Evolutionary conservation across 2,113 vertebrate species (phyloP).

Genomic region (Parotia lawesii): DNA sequence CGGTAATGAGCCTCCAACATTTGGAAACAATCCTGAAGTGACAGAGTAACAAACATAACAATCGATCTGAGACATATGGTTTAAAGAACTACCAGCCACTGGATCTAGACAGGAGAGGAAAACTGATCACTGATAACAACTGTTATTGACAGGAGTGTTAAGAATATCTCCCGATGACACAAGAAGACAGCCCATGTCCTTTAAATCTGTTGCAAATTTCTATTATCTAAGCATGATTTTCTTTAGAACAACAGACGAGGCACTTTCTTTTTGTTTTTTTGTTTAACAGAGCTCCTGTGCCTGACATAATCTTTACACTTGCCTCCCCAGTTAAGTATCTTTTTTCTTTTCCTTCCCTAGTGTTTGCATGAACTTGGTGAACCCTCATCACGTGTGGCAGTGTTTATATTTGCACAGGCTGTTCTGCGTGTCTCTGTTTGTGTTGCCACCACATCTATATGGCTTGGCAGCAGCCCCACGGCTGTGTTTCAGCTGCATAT

Average conservation of each 20-base stretch:
- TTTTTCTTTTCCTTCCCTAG: constrained; percentile 52
- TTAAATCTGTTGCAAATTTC: background rate
- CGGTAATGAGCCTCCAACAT: background rate
- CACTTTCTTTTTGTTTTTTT: constrained; percentile 21
- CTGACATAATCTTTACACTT: constrained; percentile 61
- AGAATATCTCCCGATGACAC: background rate
- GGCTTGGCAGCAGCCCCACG: constrained; percentile 62
- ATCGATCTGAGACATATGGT: background rate
- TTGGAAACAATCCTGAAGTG: background rate
- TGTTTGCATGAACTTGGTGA: constrained; percentile 77
- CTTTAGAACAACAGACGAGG: background rate
- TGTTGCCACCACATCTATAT: constrained; percentile 70
- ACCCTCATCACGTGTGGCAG: constrained; percentile 64
- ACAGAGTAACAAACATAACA: background rate
- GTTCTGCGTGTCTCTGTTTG: constrained; percentile 72
- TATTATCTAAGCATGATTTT: background rate
- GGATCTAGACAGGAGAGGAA: background rate
- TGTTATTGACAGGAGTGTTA: background rate
- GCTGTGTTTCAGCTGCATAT: constrained; percentile 65
- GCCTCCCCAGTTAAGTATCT: constrained; percentile 38
- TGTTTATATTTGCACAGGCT: constrained; percentile 76
- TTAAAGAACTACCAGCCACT: background rate
- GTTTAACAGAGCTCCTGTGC: constrained; percentile 27
- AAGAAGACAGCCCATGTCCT: background rate
- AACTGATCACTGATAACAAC: background rate